Base-by-base conservation (phyloP, 2,113 vertebrate species). In the Aegotheles bennettii region DNA sequence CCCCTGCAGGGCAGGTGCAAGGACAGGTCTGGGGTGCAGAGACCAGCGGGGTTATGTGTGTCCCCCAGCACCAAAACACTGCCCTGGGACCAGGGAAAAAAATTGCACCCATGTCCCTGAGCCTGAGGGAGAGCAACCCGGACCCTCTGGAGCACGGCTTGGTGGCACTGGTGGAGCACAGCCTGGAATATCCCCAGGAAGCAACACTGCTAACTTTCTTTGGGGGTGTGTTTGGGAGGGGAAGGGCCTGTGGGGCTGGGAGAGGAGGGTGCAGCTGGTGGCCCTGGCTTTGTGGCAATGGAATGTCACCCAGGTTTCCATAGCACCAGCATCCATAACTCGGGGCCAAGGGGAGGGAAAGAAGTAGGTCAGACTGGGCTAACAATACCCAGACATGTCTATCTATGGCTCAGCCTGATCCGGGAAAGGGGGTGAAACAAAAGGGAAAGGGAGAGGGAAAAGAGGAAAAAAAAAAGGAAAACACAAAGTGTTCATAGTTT, bases 291-390 rank as follows among this genome's bases (percentile, higher is more conserved):
- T 97, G 94, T 94, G 87, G 90, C 76, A 60, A 59, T 92, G 85
- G 82, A 87, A 67, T 88, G 77, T 94, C 91, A 85, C 74, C 47
- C 67, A 60, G 63, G 95, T 97, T 97, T 88, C 94, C 94, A 97
- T 96, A 95, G 96, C 88, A 96, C 85, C 96, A 89, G 95, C 83
- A 97, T 97, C 95, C 70, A 78, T 91, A 95, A 92, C 95, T 89
- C 28, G 2, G 63, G 87, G 87, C 80, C 84, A 69, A 89, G 33
- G 48, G 51, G 87, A 93, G 77, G 74, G 83, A 92, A 61, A 96
- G 91, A 97, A 97, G 79, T 95, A 95, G 97, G 97, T 96, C 97
- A 95, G 79, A 77, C 84, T 67, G 50, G 87, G 79, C 94, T 96
- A 93, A 95, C 93, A 95, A 87, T 87, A 93, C 85, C 60, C 61